Evolutionary conservation across 2,888 invertebrate species (phyloP), one percentile per base, ranked within the genome.

Genomic region (Anoncus sp.): DNA sequence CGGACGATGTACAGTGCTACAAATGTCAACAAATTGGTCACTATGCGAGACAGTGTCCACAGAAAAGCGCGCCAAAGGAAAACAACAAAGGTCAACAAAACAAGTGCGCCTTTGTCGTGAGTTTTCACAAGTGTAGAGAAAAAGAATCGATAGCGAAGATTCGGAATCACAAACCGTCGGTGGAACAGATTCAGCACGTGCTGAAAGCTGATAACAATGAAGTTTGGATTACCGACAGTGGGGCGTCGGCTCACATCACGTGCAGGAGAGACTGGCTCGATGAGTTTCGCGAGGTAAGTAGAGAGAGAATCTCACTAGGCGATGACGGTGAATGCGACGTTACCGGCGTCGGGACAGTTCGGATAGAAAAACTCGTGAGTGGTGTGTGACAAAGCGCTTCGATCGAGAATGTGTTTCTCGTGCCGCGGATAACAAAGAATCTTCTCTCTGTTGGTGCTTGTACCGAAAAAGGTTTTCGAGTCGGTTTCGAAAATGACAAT

Each of bases 161-260:
- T 43, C 43, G 43, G 27, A 14, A 12, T 14, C n/a, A 12, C 9
- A 6, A n/a, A 3, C 22, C 14, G 24, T 12, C 45, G 24, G 60
- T 24, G 43, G 45, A 24, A 5, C 40, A 38, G 40, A 18, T 38
- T 12, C 22, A 7, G 1, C 27, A 53, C 24, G 22, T 53, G 24
- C 53, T 27, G 24, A 1, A 14, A 9, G 12, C 22, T 22, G 49
- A n/a, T n/a, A 18, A 18, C 4, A 18, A 59, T 14, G 76, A 77
- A 7, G 49, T 63, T 14, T 79, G 73, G 79, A 14, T 66, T 6
- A 51, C 47, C 40, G 76, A 77, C 57, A 79, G 79, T 49, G 77
- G 77, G 18, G 75, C 77, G 9, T 80, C 80, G 2, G 43, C 73
- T 10, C 81, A 81, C 40, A 72, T 80, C 2, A 71, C 65, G 12